A percentile compares a stretch with the other conserved stretches of the same genome.
Conservation (phyloP, 1,140 invertebrate genomes). For the Atta texana region DNA sequence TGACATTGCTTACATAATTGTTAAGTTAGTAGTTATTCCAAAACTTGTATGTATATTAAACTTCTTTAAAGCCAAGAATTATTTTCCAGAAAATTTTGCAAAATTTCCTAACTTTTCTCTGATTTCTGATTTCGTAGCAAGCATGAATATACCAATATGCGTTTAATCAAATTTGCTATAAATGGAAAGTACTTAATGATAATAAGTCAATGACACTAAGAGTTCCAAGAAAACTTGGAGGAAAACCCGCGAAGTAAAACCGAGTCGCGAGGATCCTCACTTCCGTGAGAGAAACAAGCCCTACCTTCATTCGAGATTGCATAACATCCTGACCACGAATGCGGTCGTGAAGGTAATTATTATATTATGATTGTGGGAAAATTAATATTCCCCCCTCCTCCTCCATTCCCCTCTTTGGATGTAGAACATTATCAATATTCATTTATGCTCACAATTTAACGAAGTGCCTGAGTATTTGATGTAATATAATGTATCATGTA, state of each 20-base stretch:
- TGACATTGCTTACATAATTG: no score
- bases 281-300: conserved; percentile 8
- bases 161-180: no score
- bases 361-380: conserved; percentile 49
- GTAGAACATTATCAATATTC: conserved; percentile 39
- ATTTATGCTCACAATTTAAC: conserved; percentile 25
- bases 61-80: no score
- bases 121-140: no score
- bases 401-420: not conserved
- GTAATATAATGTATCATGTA: conserved; percentile 9
- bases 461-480: conserved; percentile 3
- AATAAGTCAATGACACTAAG: no score
- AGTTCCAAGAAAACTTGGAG: not conserved
- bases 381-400: conserved; percentile 11
- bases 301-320: conserved; percentile 1
- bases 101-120: no score
- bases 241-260: not conserved
- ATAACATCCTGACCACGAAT: conserved; percentile 4
- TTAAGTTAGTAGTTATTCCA: no score
- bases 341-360: conserved; percentile 35
- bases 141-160: no score
- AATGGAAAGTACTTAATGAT: no score
- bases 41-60: no score
- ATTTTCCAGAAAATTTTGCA: no score
- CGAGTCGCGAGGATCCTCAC: not conserved